Base-by-base conservation (phyloP, 2,888 invertebrate species). In the Apamea sordens region DNA sequence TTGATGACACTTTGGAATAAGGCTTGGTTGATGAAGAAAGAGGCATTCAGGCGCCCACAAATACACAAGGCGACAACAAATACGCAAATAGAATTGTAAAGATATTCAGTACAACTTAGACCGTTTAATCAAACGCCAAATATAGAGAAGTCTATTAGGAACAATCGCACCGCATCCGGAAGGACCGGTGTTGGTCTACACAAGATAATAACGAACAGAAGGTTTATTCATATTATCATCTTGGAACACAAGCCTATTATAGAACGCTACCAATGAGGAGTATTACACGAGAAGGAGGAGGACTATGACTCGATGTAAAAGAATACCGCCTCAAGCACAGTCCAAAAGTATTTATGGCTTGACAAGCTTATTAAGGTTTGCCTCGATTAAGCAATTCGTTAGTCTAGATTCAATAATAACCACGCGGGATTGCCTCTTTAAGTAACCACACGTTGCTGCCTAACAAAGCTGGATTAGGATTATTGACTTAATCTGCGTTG, bases 131-230 rank as follows among this genome's bases (percentile, higher is more conserved):
- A 70, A 68, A 73, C 47, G 44, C 86, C 79, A 77, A 84, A 87
- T 81, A 86, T 71, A 84, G 87, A 79, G 36, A 80, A 67, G 41
- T 81, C 53, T 82, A 88, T 89, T 84, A 86, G 71, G 77, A 63
- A 82, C 82, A 82, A 77, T 85, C 28, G 64, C 76, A 76, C 36
- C n/a, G 61, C 69, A 79, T 76, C 80, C 70, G 85, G 70, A 80
- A 71, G 84, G 76, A 73, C 73, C 80, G 53, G 71, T 76, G 72
- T 41, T 44, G 15, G 15, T 8, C 1, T 15, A 68, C 53, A 71
- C 8, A 18, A 47, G 3, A 47, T 36, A 84, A 53, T 56, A 36
- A 59, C 1, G 3, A 0, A 28, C 87, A 84, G 85, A 76, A 87
- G 87, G 59, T 13, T 59, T 11, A 70, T n/a, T 47, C 8, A n/a